A percentile compares a stretch with the other conserved stretches of the same genome.
phyloP scores from a whole-genome alignment of 2,888 invertebrate genomes.

The Oligia strigilis region DNA sequence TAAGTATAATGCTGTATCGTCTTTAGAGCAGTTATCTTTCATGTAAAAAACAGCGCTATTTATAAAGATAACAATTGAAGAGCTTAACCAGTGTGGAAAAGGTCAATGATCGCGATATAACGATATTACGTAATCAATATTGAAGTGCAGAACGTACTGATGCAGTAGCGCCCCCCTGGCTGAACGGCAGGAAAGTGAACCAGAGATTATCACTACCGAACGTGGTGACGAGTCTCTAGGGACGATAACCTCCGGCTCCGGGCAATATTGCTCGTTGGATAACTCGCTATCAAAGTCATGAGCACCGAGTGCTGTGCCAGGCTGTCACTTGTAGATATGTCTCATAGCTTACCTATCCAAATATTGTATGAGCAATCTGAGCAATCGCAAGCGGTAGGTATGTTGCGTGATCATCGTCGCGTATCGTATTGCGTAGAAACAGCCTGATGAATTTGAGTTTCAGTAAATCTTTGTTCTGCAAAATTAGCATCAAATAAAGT shows the following conservation, averaged over 20 bases:
- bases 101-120: slow-evolving; percentile 3
- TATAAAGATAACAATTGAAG: neutral
- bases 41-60: neutral
- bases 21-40: too few relatives aligned
- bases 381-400: neutral
- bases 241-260: slow-evolving; percentile 76
- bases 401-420: slow-evolving; percentile 6
- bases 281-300: slow-evolving; percentile 77
- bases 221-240: slow-evolving; percentile 73
- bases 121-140: slow-evolving; percentile 10
- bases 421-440: neutral
- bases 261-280: slow-evolving; percentile 75
- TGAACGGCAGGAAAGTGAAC: slow-evolving; percentile 78
- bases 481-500: neutral
- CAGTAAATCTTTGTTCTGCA: neutral
- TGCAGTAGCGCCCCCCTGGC: slow-evolving; percentile 76
- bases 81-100: neutral
- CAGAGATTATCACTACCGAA: slow-evolving; percentile 76
- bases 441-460: slow-evolving; percentile 8
- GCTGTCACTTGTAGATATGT: slow-evolving; percentile 73
- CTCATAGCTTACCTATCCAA: slow-evolving; percentile 75
- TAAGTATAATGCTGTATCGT: too few relatives aligned
- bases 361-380: slow-evolving; percentile 7
- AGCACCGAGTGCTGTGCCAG: slow-evolving; percentile 67
- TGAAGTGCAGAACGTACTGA: slow-evolving; percentile 60